Conservation (phyloP, 2,888 invertebrate genomes). For the Dasysyrphus tricinctus region DNA sequence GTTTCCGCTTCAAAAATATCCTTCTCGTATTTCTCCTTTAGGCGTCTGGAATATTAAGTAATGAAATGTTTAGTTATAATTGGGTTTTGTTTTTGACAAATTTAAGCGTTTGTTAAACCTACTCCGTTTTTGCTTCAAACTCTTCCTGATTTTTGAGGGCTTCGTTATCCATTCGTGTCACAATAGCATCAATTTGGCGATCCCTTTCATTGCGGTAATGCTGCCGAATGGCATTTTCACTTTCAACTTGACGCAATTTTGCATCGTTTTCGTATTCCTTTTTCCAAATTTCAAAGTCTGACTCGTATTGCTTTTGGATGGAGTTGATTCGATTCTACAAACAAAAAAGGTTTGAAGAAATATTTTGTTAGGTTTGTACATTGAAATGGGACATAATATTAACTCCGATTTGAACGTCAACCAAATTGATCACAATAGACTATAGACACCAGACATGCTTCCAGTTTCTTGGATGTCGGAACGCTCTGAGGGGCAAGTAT, state of each 20-base stretch:
- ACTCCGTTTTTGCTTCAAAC: constrained; percentile 82
- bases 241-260: constrained; percentile 85
- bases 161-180: constrained; percentile 82
- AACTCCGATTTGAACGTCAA: too few species aligned
- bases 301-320: constrained; percentile 86
- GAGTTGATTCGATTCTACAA: constrained; percentile 85
- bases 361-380: background rate
- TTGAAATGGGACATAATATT: too few species aligned
- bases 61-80: constrained; percentile 28
- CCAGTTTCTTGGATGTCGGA: too few species aligned
- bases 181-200: constrained; percentile 88
- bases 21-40: constrained; percentile 90
- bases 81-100: background rate
- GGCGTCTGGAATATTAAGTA: constrained; percentile 84
- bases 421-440: too few species aligned
- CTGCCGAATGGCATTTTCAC: constrained; percentile 88
- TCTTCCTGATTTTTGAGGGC: constrained; percentile 81
- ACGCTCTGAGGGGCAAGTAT: too few species aligned
- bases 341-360: background rate
- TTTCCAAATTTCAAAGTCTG: constrained; percentile 86
- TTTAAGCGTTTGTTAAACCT: constrained; percentile 48
- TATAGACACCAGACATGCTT: too few species aligned
- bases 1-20: constrained; percentile 88
- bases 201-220: constrained; percentile 90
- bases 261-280: constrained; percentile 85